Conservation (phyloP, 2,113 vertebrate species). For the Apteryx mantelli region DNA sequence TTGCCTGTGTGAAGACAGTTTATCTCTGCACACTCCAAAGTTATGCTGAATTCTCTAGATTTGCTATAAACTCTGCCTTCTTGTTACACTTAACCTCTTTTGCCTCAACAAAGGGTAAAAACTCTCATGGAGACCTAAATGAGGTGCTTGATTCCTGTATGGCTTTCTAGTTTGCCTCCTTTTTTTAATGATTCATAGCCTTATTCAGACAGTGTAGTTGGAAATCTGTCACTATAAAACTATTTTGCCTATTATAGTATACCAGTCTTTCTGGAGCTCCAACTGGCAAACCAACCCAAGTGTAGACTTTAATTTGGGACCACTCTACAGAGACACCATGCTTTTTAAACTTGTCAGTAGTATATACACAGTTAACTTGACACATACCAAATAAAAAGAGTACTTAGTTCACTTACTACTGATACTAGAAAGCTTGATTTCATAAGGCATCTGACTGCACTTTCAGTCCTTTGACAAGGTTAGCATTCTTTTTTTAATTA, state of each 20-base stretch:
- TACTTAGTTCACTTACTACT: background rate
- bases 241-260: slow-evolving; percentile 4
- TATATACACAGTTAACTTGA: background rate
- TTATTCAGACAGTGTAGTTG: background rate
- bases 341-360: background rate
- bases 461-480: slow-evolving; percentile 78
- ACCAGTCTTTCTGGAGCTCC: background rate
- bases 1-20: background rate
- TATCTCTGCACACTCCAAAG: background rate
- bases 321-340: background rate
- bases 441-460: slow-evolving; percentile 29
- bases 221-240: slow-evolving; percentile 3
- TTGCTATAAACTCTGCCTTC: background rate
- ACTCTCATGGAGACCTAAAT: background rate
- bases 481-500: slow-evolving; percentile 84
- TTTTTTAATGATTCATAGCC: background rate
- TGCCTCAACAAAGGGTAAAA: background rate
- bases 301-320: background rate
- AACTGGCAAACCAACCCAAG: background rate
- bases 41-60: background rate
- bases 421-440: slow-evolving; percentile 22
- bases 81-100: background rate
- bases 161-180: background rate
- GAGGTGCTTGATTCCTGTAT: background rate
- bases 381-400: background rate